A percentile compares a stretch with the other conserved stretches of the same genome.
phyloP scores from a whole-genome alignment of 2,113 vertebrate species.

The Alectura lathami region DNA sequence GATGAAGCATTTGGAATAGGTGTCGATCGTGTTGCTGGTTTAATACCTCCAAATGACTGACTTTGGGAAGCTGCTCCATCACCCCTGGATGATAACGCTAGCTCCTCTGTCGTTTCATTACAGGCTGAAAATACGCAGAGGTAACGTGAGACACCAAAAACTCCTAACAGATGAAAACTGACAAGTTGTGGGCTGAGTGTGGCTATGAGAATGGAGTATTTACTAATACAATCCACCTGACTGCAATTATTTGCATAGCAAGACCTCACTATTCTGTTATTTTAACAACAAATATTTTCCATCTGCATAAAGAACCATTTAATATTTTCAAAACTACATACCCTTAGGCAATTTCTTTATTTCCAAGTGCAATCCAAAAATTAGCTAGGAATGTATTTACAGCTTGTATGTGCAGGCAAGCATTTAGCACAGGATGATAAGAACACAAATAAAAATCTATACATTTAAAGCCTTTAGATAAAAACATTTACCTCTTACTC shows the following conservation, averaged over 20 bases:
- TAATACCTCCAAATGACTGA: not conserved
- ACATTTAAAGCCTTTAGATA: not conserved
- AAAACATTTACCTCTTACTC: constrained; percentile 11
- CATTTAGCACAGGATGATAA: not conserved
- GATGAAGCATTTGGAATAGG: not conserved
- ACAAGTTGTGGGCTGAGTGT: not conserved
- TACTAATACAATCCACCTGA: constrained; percentile 6
- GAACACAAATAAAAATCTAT: constrained; percentile 9
- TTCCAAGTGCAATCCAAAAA: constrained; percentile 21
- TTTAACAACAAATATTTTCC: constrained; percentile 24
- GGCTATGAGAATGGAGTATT: not conserved
- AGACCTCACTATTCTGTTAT: not conserved
- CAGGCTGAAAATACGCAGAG: not conserved
- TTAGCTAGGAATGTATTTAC: not conserved
- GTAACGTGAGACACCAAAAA: not conserved
- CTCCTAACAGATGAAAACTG: not conserved
- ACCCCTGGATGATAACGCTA: not conserved
- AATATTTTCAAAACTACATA: constrained; percentile 21
- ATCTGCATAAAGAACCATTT: constrained; percentile 17
- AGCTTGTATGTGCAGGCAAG: not conserved
- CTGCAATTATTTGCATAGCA: not conserved
- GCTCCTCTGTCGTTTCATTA: not conserved
- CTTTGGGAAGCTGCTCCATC: not conserved
- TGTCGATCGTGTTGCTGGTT: not conserved
- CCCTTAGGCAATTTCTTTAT: constrained; percentile 16